A percentile compares a stretch with the other conserved stretches of the same genome.
Evolutionary conservation across 2,797 vertebrate genomes (phyloP).

Genomic region (Crenuchus spilurus): DNA sequence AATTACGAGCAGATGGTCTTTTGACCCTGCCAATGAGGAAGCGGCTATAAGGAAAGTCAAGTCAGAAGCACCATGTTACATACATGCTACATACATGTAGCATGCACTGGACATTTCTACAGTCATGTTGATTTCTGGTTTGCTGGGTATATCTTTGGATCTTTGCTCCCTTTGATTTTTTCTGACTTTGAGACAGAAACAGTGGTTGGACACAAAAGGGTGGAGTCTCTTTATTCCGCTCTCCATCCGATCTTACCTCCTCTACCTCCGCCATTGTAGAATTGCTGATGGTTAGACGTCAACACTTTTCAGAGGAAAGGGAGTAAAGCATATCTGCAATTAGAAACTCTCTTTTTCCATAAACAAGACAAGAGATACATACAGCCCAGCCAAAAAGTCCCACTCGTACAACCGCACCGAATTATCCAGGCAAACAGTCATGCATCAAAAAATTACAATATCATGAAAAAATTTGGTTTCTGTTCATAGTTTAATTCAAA

Average conservation of each 20-base stretch:
- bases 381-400: neutral
- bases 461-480: too few species aligned
- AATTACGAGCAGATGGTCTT: constrained; percentile 44
- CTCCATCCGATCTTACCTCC: constrained; percentile 80
- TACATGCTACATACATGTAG: constrained; percentile 77
- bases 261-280: constrained; percentile 88
- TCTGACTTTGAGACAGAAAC: constrained; percentile 67
- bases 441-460: too few species aligned
- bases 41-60: constrained; percentile 60
- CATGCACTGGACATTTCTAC: constrained; percentile 67
- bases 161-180: constrained; percentile 46
- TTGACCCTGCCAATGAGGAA: constrained; percentile 59
- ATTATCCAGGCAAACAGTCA: too few species aligned
- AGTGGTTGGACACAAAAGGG: constrained; percentile 56
- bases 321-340: constrained; percentile 76
- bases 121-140: neutral
- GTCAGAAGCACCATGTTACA: constrained; percentile 71
- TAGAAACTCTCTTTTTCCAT: constrained; percentile 63
- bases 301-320: constrained; percentile 76
- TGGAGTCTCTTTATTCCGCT: constrained; percentile 33
- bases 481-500: too few species aligned
- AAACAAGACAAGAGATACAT: constrained; percentile 22
- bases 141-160: constrained; percentile 1
- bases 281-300: constrained; percentile 83
- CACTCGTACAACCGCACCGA: constrained; percentile 4